These are phyloP conservation scores for Subacronicta megacephala DNA, from an alignment of 2,888 invertebrate genomes.

Conservation along the genomic window DNA sequence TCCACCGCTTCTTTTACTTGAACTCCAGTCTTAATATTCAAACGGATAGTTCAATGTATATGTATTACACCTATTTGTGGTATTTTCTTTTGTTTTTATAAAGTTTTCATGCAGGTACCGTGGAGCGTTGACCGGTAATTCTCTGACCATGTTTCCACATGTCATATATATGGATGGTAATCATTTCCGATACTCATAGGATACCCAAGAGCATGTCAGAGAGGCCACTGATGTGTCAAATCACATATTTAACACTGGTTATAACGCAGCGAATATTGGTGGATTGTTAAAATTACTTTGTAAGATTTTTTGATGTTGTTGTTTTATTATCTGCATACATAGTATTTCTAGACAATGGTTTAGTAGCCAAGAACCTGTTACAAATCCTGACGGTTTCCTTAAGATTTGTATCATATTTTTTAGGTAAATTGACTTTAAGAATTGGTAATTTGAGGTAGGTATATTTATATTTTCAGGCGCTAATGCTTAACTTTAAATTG, in stretches of 20 bases:
- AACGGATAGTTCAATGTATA: slow-evolving; percentile 25
- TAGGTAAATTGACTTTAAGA: too few species aligned
- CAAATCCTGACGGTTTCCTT: too few species aligned
- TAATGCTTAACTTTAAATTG: too few species aligned
- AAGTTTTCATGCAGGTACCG: slow-evolving; percentile 27
- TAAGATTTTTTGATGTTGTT: too few species aligned
- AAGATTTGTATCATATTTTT: too few species aligned
- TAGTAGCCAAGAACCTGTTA: too few species aligned
- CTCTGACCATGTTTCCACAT: slow-evolving; percentile 34
- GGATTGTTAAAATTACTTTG: too few species aligned
- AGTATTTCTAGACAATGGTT: too few species aligned
- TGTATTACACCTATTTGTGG: neutral
- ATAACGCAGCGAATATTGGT: too few species aligned
- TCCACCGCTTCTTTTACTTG: slow-evolving; percentile 11
- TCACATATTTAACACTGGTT: neutral
- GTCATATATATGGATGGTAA: slow-evolving; percentile 41
- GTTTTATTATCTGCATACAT: too few species aligned
- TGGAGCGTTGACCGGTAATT: slow-evolving; percentile 59
- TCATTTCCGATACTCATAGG: slow-evolving; percentile 26
- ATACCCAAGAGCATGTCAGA: slow-evolving; percentile 20
- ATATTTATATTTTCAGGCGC: too few species aligned
- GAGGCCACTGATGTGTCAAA: slow-evolving; percentile 1
- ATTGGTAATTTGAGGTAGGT: too few species aligned
- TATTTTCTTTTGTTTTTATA: slow-evolving; percentile 33
- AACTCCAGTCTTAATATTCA: neutral